Evolutionary conservation across 1,140 invertebrate species (phyloP), one percentile per base, ranked within the genome.

Genomic region (Cyphomyrmex costatus): DNA sequence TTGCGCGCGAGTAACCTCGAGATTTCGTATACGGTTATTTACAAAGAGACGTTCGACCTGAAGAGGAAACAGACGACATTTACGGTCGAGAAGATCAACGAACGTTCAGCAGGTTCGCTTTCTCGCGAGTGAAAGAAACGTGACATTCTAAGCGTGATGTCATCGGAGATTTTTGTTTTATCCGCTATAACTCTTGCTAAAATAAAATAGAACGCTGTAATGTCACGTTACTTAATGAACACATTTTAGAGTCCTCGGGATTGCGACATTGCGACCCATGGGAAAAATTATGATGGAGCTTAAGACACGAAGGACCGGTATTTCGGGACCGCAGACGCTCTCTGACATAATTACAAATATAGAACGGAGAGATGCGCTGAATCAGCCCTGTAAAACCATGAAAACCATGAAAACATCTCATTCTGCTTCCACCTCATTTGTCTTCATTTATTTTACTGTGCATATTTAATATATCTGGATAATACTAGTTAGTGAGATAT

Each of bases 341-440:
- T 91, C 83, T 89, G 88, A 87, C 80, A 89, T 89, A 89, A 87
- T 87, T 89, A 88, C 85, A 93, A 92, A 93, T 93, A 93, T 93
- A 93, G 92, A 89, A 91, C 86, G 60, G 91, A 92, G 46, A 80
- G 63, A 80, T 85, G 86, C 68, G 76, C 83, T 93, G 93, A 93
- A 93, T 93, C 89, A 90, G 71, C 86, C 71, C 36, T 49, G 24
- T 24, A 42, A 53, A 82, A 87, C 83, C 58, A 36, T 79, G 42
- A 86, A 66, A 24, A 49, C 36, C 58, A 36, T 79, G 51, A 86
- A 66, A 24, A 51, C 36, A 56, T 30, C 46, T 73, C 70, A 61
- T 42, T 84, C 46, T 36, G 33, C 21, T 33, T n/a, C 30, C 27
- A 73, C 27, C 36, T 73, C 53, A 73, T 82, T 71, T 58, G 53